Evolutionary conservation across 2,888 invertebrate species (phyloP), one percentile per base, ranked within the genome.

Genomic region (Cantharis rufa): DNA sequence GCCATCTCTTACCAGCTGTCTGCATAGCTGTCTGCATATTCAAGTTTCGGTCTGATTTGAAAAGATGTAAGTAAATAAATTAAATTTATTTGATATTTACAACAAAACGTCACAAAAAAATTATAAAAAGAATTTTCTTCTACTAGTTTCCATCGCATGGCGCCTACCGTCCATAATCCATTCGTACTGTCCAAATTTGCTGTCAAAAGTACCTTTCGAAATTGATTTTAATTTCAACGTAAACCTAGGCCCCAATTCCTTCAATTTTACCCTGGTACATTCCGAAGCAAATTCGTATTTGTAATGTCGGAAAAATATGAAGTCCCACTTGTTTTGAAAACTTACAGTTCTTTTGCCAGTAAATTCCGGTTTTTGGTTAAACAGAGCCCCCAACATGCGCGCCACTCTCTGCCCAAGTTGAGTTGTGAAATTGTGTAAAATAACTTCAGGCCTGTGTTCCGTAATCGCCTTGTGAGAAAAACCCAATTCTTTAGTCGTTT

Each of bases 321-420:
- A 99, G 90, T 99, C 99, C 77, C 99, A 91, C 88, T 99, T 99
- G 89, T 99, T 99, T 89, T 99, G 99, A 88, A 99, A 98, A 28
- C 99, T 98, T 79, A 98, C 97, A 0, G 94, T 97, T 79, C 98
- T 91, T 3, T 98, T 91, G 0, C 99, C 99, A 80, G 93, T 93
- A 89, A 98, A 99, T 88, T 99, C 94, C 0, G 99, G 99, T 88
- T 96, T 94, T 88, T 97, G 96, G 88, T 98, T 98, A 87, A 99
- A 99, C 62, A 99, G 87, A 0, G 98, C 94, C 11, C 97, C 96
- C 79, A 99, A 90, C 96, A 98, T 96, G 82, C 99, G 92, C 0
- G 96, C 96, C 68, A 99, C 92, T 0, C 95, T 94, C 83, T 96
- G 90, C 70, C 99, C 99, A 61, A 99, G 90, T 0, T 98, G 92